A percentile compares a stretch with the other conserved stretches of the same genome.
Conservation (phyloP, 2,888 invertebrate species). For the Agrochola lychnidis region DNA sequence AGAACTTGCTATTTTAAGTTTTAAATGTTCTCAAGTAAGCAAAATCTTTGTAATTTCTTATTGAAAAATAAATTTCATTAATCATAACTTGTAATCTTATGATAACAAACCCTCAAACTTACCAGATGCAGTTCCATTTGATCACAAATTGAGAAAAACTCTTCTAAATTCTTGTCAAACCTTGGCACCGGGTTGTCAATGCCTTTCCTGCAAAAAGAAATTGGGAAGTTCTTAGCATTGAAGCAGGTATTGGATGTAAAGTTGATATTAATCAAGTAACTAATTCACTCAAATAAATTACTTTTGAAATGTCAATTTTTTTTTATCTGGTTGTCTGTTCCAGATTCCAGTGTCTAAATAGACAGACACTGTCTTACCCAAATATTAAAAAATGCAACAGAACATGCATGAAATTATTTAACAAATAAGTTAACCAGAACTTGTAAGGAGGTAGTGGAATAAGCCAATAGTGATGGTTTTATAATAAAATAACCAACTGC, state of each 20-base stretch:
- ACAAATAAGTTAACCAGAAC: not conserved
- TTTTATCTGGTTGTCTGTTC: not conserved
- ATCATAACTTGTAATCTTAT: not conserved
- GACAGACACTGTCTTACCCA: not conserved
- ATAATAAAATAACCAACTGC: not conserved
- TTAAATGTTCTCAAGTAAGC: no score
- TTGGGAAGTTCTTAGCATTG: not conserved
- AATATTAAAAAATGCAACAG: not conserved
- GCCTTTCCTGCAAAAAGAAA: constrained; percentile 92
- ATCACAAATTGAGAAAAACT: constrained; percentile 98
- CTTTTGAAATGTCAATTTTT: not conserved
- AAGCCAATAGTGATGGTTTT: not conserved
- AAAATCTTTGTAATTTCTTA: no score
- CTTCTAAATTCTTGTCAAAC: constrained; percentile 97
- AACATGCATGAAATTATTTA: not conserved
- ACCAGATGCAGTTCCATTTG: constrained; percentile 98
- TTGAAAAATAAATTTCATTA: no score
- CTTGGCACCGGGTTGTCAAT: constrained; percentile 94
- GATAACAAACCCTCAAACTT: constrained; percentile 72
- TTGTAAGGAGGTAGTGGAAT: not conserved
- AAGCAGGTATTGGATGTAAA: no score
- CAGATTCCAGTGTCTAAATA: not conserved
- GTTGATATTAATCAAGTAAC: not conserved
- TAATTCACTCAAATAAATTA: not conserved
- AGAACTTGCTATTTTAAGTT: no score